Conservation (phyloP, 2,797 vertebrate species). For the Fratercula arctica region DNA sequence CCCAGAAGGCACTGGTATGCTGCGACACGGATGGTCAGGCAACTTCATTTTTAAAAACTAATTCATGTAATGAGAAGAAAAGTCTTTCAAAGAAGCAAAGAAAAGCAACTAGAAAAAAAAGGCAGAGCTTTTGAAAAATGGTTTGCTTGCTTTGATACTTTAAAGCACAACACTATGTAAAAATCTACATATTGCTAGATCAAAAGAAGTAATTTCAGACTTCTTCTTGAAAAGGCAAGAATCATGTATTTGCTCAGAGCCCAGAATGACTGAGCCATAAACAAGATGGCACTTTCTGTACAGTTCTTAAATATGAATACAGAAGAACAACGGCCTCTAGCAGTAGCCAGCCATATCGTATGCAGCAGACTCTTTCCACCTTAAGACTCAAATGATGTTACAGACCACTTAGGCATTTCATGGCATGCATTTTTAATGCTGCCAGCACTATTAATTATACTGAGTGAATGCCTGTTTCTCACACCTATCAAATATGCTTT, state of each 20-base stretch:
- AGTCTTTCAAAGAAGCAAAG: background rate
- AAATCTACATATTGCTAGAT: background rate
- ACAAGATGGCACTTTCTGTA: background rate
- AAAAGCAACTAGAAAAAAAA: background rate
- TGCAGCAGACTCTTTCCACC: background rate
- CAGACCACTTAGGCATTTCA: background rate
- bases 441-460: background rate
- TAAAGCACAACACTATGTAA: background rate
- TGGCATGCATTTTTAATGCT: conserved; percentile 27
- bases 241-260: background rate
- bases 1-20: background rate
- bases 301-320: background rate
- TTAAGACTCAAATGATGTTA: background rate
- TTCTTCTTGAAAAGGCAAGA: background rate
- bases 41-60: background rate
- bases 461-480: background rate
- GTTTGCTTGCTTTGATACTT: background rate
- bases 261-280: background rate
- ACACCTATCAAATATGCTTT: conserved; percentile 1
- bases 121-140: background rate
- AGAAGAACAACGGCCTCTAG: background rate
- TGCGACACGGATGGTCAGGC: background rate
- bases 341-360: background rate
- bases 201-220: background rate
- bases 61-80: background rate